Base-by-base conservation (phyloP, 2,888 invertebrate genomes). In the Elmis aenea region DNA sequence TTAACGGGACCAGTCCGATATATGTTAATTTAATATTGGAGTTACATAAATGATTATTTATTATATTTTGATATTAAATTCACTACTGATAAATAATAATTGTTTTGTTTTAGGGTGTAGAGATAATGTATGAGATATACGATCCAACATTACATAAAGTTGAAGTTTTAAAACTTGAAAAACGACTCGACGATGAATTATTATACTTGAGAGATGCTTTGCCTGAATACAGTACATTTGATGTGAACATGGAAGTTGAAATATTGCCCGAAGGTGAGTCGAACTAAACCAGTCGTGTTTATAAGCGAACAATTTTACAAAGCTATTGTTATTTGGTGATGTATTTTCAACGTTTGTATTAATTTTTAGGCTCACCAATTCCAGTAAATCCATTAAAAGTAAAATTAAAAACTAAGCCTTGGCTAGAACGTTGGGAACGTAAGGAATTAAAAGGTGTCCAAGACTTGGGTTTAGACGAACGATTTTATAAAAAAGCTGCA, bases 111-210 rank as follows among this genome's bases (percentile, higher is more conserved):
- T 18, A 61, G 68, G 72, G 72, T 36, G 59, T 82, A 27, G 83
- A 85, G 69, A 73, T 86, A 50, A 66, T 74, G 48, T 96, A 87
- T 69, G 85, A 94, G 42, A 69, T 97, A 59, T 99, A 99, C 59
- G 95, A 93, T 68, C 97, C 99, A 8, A 81, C 86, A 0, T 77
- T 99, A 45, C 84, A 84, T 53, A 83, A 79, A 59, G 83, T 99
- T 18, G 91, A 95, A 69, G 89, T 96, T 2, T 67, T 99, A 8
- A 80, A 85, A 18, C 72, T 99, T 18, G 97, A 99, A 65, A 95
- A 91, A 63, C 76, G 97, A 31, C 69, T 97, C 11, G 99, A 99
- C 68, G 83, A 87, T 13, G 81, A 88, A 55, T 70, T 99, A 27
- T 73, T 79, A 9, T 99, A 97, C 63, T 73, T 99, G 28, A 72